These are phyloP conservation scores for Synaphobranchus kaupii DNA, from an alignment of 2,797 vertebrate species.

Conservation along the genomic window DNA sequence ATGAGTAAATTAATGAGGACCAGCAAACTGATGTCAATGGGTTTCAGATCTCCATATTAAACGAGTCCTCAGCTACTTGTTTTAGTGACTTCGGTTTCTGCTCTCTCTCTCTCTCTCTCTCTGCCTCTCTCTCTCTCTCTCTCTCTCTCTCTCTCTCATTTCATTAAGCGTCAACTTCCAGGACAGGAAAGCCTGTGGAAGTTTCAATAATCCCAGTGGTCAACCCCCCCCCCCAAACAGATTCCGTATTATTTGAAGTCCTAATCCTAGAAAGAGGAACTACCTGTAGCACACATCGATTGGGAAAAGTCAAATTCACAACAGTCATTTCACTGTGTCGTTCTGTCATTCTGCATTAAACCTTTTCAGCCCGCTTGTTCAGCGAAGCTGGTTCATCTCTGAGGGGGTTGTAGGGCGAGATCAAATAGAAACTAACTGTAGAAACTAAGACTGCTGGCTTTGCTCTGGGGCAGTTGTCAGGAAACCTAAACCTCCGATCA, in stretches of 20 bases:
- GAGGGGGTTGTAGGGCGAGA: background rate
- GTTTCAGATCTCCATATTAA: background rate
- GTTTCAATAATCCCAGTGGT: constrained; percentile 47
- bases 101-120: background rate
- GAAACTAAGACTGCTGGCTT: background rate
- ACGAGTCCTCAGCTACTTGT: background rate
- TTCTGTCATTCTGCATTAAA: constrained; percentile 53
- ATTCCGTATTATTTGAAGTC: constrained; percentile 44
- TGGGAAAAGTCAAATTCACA: constrained; percentile 54
- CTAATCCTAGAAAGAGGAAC: constrained; percentile 42
- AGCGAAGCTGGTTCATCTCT: background rate
- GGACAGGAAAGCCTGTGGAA: constrained; percentile 35
- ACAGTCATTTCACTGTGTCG: constrained; percentile 44
- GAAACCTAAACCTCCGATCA: background rate
- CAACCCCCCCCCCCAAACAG: constrained; percentile 28
- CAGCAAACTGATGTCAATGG: background rate
- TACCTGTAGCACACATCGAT: constrained; percentile 47
- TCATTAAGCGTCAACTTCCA: constrained; percentile 49
- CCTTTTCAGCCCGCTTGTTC: constrained; percentile 29
- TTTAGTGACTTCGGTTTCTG: constrained; percentile 20
- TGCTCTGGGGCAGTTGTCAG: constrained; percentile 13
- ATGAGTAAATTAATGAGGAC: too few relatives aligned
- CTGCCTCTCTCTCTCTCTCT: constrained; percentile 13
- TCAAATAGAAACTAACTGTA: background rate
- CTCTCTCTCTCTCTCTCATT: constrained; percentile 34